These are phyloP conservation scores for Pseudomyrmex gracilis DNA, from an alignment of 1,140 invertebrate species.

Conservation along the genomic window DNA sequence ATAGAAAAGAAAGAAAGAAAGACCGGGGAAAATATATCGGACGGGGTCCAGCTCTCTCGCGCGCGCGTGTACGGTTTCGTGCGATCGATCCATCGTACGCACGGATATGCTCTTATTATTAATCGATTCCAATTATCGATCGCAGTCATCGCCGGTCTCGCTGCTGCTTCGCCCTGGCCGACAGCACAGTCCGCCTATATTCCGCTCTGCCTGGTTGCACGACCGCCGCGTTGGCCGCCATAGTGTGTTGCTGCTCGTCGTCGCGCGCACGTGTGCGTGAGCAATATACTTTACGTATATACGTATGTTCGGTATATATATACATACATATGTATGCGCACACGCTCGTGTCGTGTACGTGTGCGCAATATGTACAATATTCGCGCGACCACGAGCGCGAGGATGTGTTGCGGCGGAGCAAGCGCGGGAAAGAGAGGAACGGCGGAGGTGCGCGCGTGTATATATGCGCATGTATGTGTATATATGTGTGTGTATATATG, in stretches of 20 bases:
- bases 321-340: slow-evolving; percentile 58
- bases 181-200: slow-evolving; percentile 47
- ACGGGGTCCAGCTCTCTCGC: not conserved
- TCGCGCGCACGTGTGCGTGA: slow-evolving; percentile 57
- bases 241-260: slow-evolving; percentile 64
- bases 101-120: slow-evolving; percentile 35
- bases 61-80: not conserved
- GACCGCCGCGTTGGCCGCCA: slow-evolving; percentile 62
- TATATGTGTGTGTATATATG: slow-evolving; percentile 35
- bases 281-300: slow-evolving; percentile 54
- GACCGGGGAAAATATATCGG: slow-evolving; percentile 37
- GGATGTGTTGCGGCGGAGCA: slow-evolving; percentile 24
- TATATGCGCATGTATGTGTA: slow-evolving; percentile 8
- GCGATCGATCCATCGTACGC: too few relatives aligned
- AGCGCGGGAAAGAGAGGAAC: slow-evolving; percentile 24
- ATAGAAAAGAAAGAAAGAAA: not conserved
- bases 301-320: not conserved
- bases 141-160: slow-evolving; percentile 53
- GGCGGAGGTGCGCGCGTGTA: slow-evolving; percentile 4
- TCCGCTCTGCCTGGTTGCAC: slow-evolving; percentile 67
- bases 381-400: slow-evolving; percentile 50
- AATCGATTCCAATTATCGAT: slow-evolving; percentile 68
- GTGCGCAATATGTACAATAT: slow-evolving; percentile 22
- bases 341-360: not conserved
- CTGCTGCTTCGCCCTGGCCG: slow-evolving; percentile 56